A percentile compares a stretch with the other conserved stretches of the same genome.
Evolutionary conservation across 2,113 vertebrate species (phyloP).

Genomic region (Myrmecobius fasciatus): DNA sequence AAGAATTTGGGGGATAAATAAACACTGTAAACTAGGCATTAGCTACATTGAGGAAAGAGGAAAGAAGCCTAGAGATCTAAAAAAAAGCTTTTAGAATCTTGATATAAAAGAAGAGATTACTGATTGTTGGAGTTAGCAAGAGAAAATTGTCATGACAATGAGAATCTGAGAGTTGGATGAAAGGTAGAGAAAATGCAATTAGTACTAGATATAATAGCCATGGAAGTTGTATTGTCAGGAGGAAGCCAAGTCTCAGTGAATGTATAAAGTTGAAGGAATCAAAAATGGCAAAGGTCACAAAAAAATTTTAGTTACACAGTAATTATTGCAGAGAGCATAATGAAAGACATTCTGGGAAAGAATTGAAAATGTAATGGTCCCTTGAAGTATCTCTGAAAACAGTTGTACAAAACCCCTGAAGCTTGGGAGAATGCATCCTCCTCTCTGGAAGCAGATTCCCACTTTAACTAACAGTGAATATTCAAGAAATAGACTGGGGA

Average conservation of each 20-base stretch:
- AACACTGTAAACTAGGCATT: not conserved
- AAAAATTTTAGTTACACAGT: too few relatives aligned
- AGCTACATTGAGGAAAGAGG: not conserved
- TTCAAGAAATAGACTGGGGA: too few relatives aligned
- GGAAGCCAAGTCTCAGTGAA: not conserved
- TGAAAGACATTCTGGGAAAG: not conserved
- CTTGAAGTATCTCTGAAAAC: too few relatives aligned
- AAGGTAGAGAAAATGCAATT: not conserved
- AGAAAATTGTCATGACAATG: not conserved
- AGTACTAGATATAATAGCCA: not conserved
- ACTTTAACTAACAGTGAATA: too few relatives aligned
- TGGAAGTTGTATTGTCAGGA: not conserved
- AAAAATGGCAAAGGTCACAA: not conserved
- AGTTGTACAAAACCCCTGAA: too few relatives aligned
- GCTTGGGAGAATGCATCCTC: too few relatives aligned
- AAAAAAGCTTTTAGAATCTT: not conserved
- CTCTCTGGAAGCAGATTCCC: too few relatives aligned
- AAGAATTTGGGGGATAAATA: not conserved
- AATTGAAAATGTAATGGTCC: too few relatives aligned
- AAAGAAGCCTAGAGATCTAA: not conserved
- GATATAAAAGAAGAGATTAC: not conserved
- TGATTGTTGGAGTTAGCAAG: not conserved
- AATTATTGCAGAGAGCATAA: too few relatives aligned
- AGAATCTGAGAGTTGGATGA: not conserved
- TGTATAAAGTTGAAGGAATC: not conserved